Evolutionary conservation across 2,113 vertebrate genomes (phyloP).

Genomic region (Tringa solitaria): DNA sequence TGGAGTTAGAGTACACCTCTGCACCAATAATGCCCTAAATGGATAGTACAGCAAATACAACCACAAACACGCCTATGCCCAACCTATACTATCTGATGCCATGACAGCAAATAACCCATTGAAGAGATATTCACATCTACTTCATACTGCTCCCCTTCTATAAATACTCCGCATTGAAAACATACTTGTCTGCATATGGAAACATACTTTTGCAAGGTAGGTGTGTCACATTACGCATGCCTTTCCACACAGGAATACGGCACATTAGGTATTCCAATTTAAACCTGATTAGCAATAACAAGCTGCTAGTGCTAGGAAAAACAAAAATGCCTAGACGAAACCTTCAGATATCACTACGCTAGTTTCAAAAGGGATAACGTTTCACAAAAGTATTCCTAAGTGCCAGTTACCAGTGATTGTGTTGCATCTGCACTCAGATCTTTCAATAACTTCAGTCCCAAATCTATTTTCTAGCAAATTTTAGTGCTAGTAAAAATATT

Average conservation of each 20-base stretch:
- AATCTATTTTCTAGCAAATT: neutral
- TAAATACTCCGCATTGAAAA: neutral
- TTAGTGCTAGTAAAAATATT: neutral
- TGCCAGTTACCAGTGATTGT: neutral
- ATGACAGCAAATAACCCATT: neutral
- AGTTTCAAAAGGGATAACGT: neutral
- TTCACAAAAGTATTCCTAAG: neutral
- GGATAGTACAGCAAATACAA: neutral
- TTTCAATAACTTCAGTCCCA: neutral
- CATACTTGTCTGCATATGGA: neutral
- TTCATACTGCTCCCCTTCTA: neutral
- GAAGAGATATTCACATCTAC: neutral
- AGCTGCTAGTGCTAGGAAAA: neutral
- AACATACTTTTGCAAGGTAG: neutral
- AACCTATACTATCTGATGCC: neutral
- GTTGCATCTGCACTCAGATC: neutral
- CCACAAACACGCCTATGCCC: neutral
- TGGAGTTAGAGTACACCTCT: neutral
- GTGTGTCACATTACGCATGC: neutral
- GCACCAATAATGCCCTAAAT: neutral
- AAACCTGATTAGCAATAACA: neutral
- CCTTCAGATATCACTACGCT: neutral
- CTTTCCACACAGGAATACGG: neutral
- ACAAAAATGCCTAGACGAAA: neutral
- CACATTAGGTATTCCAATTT: neutral